Evolutionary conservation across 1,140 invertebrate species (phyloP), one percentile per base, ranked within the genome.

Genomic region (Diabrotica virgifera): DNA sequence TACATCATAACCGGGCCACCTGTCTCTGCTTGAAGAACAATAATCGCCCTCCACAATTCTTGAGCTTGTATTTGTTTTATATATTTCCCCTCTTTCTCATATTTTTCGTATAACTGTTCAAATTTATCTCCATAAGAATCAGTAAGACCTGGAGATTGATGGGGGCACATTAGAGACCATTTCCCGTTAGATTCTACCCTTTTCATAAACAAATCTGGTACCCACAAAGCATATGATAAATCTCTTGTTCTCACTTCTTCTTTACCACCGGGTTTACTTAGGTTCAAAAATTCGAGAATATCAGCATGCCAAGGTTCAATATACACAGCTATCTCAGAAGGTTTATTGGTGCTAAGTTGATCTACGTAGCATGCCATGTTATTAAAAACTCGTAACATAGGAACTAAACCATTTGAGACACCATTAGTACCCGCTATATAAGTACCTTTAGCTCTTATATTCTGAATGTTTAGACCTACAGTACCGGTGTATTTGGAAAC

Each of bases 231-330:
- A 79, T 96, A 98, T 78, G 99, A 99, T 12, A 99, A 81, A 80
- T 99, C 97, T 65, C 97, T 85, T 0, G 96, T 97, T 61, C 96
- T 82, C 35, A 90, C 80, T 80, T 98, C 95, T 79, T 98, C 96
- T 75, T 93, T 93, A 38, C 73, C 73, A 2, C 69, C 70, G 14
- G 70, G 72, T 58, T 72, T 72, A 52, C 68, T 73, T 9, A 75
- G 55, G 65, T 71, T 70, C n/a, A 75, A 65, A 66, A 74, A 99
- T 64, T 97, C 94, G 79, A 97, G 96, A 57, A 99, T 85, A 80
- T 99, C 97, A 0, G 95, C 89, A 82, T 99, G 98, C 98, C 98
- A 99, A 4, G 98, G 97, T 79, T 99, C 98, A 14, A 99, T 76
- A 76, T 99, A 99, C 64, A 99, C 90, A n/a, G 97, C 96, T 85